A percentile compares a stretch with the other conserved stretches of the same genome.
Evolutionary conservation across 2,113 vertebrate species (phyloP).

Genomic region (human (Homo sapiens)): DNA sequence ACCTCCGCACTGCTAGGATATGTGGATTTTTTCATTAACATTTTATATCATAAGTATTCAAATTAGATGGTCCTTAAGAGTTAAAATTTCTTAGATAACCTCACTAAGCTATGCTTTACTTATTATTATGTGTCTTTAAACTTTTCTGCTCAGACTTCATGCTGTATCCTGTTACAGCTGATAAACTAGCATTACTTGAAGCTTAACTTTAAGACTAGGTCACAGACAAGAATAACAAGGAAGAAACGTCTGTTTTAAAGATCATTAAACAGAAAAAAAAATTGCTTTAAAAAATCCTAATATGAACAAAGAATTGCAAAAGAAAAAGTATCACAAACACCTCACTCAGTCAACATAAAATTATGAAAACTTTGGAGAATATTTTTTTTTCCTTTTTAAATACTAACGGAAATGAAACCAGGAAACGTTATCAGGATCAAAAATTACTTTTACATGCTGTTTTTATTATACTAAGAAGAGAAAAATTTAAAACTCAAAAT

Average conservation of each 20-base stretch:
- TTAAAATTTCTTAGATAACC: not conserved
- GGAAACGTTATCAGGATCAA: constrained; percentile 6
- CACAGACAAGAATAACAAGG: not conserved
- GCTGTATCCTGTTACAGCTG: not conserved
- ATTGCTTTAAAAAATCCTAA: not conserved
- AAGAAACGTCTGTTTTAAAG: constrained; percentile 2
- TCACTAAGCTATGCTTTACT: not conserved
- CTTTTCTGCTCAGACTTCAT: not conserved
- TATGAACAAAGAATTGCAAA: not conserved
- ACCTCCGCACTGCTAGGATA: not conserved
- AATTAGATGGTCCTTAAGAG: not conserved
- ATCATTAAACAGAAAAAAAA: not conserved
- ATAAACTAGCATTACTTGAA: not conserved
- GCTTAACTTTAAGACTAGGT: constrained; percentile 1
- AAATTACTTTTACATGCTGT: constrained; percentile 40
- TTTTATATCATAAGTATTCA: constrained; percentile 9
- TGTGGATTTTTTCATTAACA: not conserved
- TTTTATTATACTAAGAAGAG: constrained; percentile 33
- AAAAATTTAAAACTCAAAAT: constrained; percentile 48
- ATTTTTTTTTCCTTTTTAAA: not conserved
- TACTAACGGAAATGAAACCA: constrained; percentile 27
- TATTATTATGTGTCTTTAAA: not conserved
- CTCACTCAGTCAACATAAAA: not conserved
- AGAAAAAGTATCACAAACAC: not conserved
- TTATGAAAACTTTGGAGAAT: not conserved